Evolutionary conservation across 2,888 invertebrate species (phyloP).

Genomic region (Apamea sordens): DNA sequence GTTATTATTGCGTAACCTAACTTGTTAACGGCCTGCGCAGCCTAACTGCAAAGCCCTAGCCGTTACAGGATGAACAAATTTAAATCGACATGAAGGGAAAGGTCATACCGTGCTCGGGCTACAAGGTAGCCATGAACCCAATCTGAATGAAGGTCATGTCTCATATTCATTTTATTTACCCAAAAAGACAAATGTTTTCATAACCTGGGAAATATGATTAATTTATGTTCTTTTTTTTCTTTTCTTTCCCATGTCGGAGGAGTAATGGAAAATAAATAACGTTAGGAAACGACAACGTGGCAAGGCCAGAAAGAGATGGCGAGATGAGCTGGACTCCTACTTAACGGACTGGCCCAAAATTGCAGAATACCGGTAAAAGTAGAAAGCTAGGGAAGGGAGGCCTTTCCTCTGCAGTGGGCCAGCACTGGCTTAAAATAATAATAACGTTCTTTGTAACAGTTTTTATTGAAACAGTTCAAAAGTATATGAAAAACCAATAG

Average conservation of each 20-base stretch:
- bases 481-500: background rate
- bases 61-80: slow-evolving; percentile 12
- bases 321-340: background rate
- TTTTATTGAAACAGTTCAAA: background rate
- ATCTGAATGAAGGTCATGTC: background rate
- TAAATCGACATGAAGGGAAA: slow-evolving; percentile 19
- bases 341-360: background rate
- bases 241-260: background rate
- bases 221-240: background rate
- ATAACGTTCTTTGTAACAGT: background rate
- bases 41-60: too few relatives aligned
- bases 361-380: background rate
- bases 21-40: too few relatives aligned
- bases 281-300: background rate
- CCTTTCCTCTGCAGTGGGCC: too few relatives aligned
- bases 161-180: too few relatives aligned
- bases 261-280: background rate
- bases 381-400: background rate
- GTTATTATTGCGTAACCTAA: too few relatives aligned
- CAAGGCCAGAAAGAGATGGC: background rate
- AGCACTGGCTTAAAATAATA: background rate
- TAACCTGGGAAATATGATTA: background rate
- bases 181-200: background rate
- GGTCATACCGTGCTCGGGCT: slow-evolving; percentile 1
- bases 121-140: background rate